Evolutionary conservation across 2,888 invertebrate species (phyloP), one percentile per base, ranked within the genome.

Genomic region (Mythimna loreyi): DNA sequence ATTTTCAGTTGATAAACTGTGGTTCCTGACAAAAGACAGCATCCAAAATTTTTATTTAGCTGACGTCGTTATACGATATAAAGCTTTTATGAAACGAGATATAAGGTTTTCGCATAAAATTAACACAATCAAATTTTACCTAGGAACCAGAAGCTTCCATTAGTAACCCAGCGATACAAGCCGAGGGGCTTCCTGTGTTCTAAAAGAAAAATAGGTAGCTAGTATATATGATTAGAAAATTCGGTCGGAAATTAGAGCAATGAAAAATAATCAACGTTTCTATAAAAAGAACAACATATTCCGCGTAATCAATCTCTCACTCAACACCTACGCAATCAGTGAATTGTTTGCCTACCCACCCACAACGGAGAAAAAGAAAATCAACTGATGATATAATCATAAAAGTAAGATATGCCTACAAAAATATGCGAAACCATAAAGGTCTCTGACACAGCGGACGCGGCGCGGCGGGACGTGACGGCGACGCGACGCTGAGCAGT

Each of bases 301-400:
- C 28, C 43, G 33, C 16, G 52, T 33, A n/a, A 28, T 61, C 16
- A 52, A 52, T 45, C 21, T 6, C 3, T 1, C 25, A 53, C 28
- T 62, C 30, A 53, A 53, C 52, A 62, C 69, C 72, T 8, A 72
- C 72, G 21, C n/a, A 36, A 23, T 61, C 40, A 21, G 36, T 60
- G 25, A 56, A 7, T 30, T 25, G 30, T 45, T 45, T 23, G 7
- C 33, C n/a, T 47, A 40, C 13, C 74, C 19, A 45, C 55, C 40
- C 55, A 66, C n/a, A 43, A 40, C 6, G 16, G 16, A 40, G n/a
- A 9, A 23, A 65, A 66, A 40, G n/a, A 9, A 23, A 65, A 66
- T 43, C n/a, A 56, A 66, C 23, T 56, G 28, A 56, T 33, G 49
- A 25, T 55, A 64, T 43, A 25, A 55, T 23, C 30, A 28, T 1